phyloP scores from a whole-genome alignment of 2,888 invertebrate genomes.

The Tenthredo scrophulariae region DNA sequence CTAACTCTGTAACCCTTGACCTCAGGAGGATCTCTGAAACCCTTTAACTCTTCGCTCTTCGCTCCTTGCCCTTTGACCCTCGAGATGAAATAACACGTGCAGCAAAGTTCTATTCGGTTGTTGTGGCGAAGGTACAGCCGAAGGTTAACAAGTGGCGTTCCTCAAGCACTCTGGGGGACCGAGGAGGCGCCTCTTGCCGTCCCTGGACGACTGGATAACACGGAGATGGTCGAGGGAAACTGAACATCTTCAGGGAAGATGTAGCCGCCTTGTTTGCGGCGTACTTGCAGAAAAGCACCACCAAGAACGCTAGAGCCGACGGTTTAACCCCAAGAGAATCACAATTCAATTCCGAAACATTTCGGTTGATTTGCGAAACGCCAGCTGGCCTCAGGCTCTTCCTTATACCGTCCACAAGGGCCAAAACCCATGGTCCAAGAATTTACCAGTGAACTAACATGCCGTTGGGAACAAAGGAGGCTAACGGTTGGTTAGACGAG shows the following conservation, averaged over 20 bases:
- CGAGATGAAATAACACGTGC: constrained; percentile 24
- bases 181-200: background rate
- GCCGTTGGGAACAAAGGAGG: constrained; percentile 39
- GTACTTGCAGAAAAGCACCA: background rate
- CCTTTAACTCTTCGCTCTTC: constrained; percentile 9
- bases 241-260: constrained; percentile 36
- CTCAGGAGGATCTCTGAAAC: constrained; percentile 1
- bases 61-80: constrained; percentile 44
- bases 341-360: constrained; percentile 72
- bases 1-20: background rate
- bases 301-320: background rate
- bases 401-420: constrained; percentile 7
- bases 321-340: constrained; percentile 66
- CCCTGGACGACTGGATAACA: constrained; percentile 33
- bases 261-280: constrained; percentile 32
- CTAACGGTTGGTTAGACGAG: constrained; percentile 34
- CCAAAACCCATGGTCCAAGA: constrained; percentile 4
- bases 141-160: constrained; percentile 23
- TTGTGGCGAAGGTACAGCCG: constrained; percentile 18
- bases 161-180: constrained; percentile 10
- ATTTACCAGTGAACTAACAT: constrained; percentile 24
- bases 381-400: constrained; percentile 21
- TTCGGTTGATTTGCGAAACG: constrained; percentile 71
- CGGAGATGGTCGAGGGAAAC: constrained; percentile 22
- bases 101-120: constrained; percentile 13